Evolutionary conservation across 1,140 invertebrate species (phyloP).

Genomic region (Trichomalopsis sarcophagae): DNA sequence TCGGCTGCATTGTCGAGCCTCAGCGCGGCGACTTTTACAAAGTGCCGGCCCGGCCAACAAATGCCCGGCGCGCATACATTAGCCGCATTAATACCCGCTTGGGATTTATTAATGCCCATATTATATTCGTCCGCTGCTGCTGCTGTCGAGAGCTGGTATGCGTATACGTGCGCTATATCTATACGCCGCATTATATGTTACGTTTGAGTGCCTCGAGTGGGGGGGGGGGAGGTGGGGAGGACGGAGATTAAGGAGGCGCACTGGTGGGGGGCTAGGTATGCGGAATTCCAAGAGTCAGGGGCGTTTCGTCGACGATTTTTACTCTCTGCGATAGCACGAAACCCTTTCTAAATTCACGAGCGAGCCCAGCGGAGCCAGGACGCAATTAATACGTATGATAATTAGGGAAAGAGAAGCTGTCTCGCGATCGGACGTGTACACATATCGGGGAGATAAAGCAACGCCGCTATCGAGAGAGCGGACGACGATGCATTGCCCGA

Average conservation of each 20-base stretch:
- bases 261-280: not conserved
- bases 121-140: slow-evolving; percentile 63
- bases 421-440: not conserved
- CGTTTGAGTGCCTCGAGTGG: not conserved
- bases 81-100: slow-evolving; percentile 70
- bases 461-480: not conserved
- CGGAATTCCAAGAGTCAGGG: not conserved
- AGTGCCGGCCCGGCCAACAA: slow-evolving; percentile 62
- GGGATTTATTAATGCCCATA: slow-evolving; percentile 71
- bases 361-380: not conserved
- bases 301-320: not conserved
- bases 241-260: not conserved
- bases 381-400: slow-evolving; percentile 48
- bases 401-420: slow-evolving; percentile 47
- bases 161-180: not conserved
- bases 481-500: slow-evolving; percentile 48
- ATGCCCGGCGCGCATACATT: slow-evolving; percentile 67
- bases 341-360: too few species aligned
- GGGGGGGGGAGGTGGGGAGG: not conserved
- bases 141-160: not conserved
- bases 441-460: not conserved
- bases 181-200: not conserved
- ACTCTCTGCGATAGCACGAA: too few species aligned
- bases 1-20: not conserved
- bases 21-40: slow-evolving; percentile 59